Evolutionary conservation across 2,113 vertebrate genomes (phyloP), one percentile per base, ranked within the genome.

Genomic region (Ochotona curzoniae): DNA sequence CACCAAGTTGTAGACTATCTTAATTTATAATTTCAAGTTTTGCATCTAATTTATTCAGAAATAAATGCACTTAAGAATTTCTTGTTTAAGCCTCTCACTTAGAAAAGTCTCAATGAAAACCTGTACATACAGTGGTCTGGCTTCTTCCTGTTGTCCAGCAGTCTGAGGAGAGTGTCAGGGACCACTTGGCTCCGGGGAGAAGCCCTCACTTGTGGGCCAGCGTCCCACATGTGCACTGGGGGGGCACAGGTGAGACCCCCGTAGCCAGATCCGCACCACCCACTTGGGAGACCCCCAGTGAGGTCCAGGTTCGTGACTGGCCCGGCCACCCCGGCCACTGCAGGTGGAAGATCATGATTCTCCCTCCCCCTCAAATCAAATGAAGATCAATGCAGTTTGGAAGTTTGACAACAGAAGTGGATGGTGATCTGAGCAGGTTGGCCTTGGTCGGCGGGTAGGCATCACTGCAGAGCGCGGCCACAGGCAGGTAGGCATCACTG

Each of bases 131-230:
- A 79, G 13, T 28, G 63, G 60, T 76, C 90, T 74, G 73, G 94
- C 81, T 84, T 93, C 83, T n/a, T 1, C 12, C 47, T 95, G 87
- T n/a, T 94, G 87, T 38, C 96, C 96, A 93, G 92, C 81, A 81
- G 84, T 91, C 95, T 94, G 84, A 87, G 88, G 94, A 71, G 30
- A 74, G 89, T 44, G 0, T 32, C 81, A 54, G 9, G 35, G 17
- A 57, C 13, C 54, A 5, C 54, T 57, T 12, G 14, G 54, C 54
- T 2, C 54, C 13, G 54, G 38, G 38, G 38, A 44, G 38, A 44
- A 44, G 38, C 38, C 38, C 38, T 44, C 38, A 3, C 38, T 44
- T 44, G 38, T 44, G 38, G 38, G 38, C 38, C 38, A 44, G 38
- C 38, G 38, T 44, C 38, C 38, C 38, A 57, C 54, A 11, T 18